Conservation (phyloP, 2,888 invertebrate species). For the Cheilosia scutellata region DNA sequence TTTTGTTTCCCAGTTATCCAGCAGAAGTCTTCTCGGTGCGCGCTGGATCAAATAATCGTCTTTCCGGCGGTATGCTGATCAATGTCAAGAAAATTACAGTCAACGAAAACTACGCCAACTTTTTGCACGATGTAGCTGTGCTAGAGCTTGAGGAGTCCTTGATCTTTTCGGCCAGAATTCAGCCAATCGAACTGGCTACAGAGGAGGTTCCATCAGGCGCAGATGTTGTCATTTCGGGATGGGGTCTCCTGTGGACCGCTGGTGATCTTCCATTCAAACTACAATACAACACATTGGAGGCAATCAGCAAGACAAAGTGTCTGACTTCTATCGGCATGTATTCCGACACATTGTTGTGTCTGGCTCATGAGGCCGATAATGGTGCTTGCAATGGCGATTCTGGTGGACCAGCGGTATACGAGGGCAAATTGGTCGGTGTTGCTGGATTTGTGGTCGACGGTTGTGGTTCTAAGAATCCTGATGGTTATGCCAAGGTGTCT, state of each 20-base stretch:
- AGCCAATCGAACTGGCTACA: constrained; percentile 79
- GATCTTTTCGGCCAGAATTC: constrained; percentile 76
- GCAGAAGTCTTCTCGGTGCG: constrained; percentile 79
- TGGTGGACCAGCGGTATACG: constrained; percentile 81
- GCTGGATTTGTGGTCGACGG: constrained; percentile 80
- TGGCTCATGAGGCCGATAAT: constrained; percentile 77
- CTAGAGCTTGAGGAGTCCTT: constrained; percentile 79
- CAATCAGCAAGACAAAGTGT: constrained; percentile 78
- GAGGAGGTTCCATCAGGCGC: constrained; percentile 77
- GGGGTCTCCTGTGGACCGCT: constrained; percentile 78
- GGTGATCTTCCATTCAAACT: constrained; percentile 78
- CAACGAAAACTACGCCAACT: constrained; percentile 78
- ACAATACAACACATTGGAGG: constrained; percentile 78
- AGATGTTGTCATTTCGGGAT: constrained; percentile 79
- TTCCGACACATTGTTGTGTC: constrained; percentile 79
- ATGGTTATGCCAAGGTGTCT: constrained; percentile 81
- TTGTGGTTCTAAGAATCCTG: constrained; percentile 79
- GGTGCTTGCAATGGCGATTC: constrained; percentile 82
- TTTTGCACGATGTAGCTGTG: constrained; percentile 80
- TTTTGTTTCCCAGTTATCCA: constrained; percentile 77
- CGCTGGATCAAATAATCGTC: constrained; percentile 81
- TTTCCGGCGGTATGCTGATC: constrained; percentile 79
- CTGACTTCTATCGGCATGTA: constrained; percentile 70
- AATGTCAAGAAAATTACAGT: constrained; percentile 78
- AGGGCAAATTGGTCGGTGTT: constrained; percentile 80